Evolutionary conservation across 2,888 invertebrate species (phyloP).

Genomic region (Brachyopa scutellaris): DNA sequence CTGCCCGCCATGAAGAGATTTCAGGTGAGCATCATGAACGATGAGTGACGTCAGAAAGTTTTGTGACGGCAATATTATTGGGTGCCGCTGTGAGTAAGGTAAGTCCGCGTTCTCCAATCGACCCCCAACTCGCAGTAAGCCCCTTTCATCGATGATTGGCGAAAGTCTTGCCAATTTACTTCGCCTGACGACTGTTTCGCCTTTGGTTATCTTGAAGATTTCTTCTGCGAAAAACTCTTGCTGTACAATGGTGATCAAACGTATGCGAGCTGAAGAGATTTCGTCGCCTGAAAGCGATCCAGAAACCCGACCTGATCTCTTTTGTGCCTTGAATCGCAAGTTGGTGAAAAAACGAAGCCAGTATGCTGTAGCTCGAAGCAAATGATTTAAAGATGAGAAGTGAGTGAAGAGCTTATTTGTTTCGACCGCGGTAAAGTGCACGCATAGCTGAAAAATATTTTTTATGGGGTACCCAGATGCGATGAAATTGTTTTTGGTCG

Average conservation of each 20-base stretch:
- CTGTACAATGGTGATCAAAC: no score
- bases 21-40: constrained; percentile 24
- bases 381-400: neutral
- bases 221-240: constrained; percentile 12
- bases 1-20: constrained; percentile 24
- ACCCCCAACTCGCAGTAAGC: constrained; percentile 55
- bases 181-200: neutral
- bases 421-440: constrained; percentile 15
- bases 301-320: neutral
- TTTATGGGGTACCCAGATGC: constrained; percentile 26
- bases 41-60: constrained; percentile 1
- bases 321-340: constrained; percentile 2
- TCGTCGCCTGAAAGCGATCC: neutral
- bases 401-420: neutral
- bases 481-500: constrained; percentile 13
- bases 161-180: constrained; percentile 25
- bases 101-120: constrained; percentile 47
- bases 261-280: neutral
- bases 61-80: constrained; percentile 22
- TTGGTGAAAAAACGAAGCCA: constrained; percentile 10
- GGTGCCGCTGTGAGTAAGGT: constrained; percentile 16
- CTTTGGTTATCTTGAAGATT: neutral
- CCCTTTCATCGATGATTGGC: constrained; percentile 42
- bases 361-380: constrained; percentile 6
- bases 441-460: constrained; percentile 41